phyloP scores from a whole-genome alignment of 2,888 invertebrate species.

The Atrina japonica region DNA sequence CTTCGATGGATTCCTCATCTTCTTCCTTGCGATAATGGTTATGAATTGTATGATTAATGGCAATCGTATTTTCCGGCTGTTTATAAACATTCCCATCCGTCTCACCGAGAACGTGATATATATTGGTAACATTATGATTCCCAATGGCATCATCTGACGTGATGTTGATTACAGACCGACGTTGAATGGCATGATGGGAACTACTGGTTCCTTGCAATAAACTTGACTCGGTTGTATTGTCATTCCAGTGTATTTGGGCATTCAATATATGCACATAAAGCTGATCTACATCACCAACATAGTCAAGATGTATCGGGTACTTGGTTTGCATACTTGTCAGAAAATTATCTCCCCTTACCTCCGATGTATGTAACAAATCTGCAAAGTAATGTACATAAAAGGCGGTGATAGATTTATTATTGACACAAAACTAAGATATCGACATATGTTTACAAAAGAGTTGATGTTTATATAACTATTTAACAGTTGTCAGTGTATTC shows the following conservation, averaged over 20 bases:
- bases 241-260: constrained; percentile 45
- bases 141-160: too few species aligned
- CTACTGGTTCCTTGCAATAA: background rate
- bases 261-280: constrained; percentile 40
- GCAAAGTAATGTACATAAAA: too few species aligned
- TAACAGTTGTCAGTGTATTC: too few species aligned
- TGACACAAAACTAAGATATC: too few species aligned
- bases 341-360: constrained; percentile 44
- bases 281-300: constrained; percentile 39
- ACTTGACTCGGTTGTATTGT: background rate
- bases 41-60: background rate
- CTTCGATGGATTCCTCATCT: constrained; percentile 51
- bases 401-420: too few species aligned
- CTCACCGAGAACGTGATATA: too few species aligned
- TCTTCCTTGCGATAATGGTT: background rate
- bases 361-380: constrained; percentile 51
- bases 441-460: too few species aligned
- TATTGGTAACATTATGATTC: too few species aligned
- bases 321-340: constrained; percentile 45
- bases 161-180: too few species aligned
- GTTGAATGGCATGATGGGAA: too few species aligned
- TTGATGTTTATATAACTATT: too few species aligned
- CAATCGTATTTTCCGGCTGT: background rate
- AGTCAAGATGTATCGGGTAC: constrained; percentile 41
- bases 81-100: background rate